Conservation (phyloP, 2,113 vertebrate genomes). For the Propithecus coquereli region DNA sequence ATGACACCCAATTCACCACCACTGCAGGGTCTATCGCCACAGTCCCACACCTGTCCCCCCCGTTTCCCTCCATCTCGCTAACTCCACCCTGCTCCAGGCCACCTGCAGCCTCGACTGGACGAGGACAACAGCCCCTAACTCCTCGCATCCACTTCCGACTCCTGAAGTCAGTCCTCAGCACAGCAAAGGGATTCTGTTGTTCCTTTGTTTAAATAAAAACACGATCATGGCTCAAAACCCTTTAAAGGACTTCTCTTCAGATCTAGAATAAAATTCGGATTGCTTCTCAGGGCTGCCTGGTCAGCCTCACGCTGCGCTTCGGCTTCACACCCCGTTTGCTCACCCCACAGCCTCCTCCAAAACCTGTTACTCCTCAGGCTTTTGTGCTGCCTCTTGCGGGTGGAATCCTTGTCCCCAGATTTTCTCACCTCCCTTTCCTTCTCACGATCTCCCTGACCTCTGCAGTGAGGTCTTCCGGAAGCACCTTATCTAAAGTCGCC, state of each 20-base stretch:
- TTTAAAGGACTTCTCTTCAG: neutral
- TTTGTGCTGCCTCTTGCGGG: neutral
- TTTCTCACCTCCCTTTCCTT: neutral
- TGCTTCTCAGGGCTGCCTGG: neutral
- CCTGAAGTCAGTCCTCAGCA: neutral
- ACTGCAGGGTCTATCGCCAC: neutral
- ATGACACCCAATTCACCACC: rapidly evolving
- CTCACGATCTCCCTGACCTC: neutral
- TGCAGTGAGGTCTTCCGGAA: neutral
- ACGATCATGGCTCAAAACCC: neutral
- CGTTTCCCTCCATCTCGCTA: neutral
- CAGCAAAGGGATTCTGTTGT: neutral
- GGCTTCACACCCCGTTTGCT: neutral
- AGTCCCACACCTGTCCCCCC: rapidly evolving
- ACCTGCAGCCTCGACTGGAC: neutral
- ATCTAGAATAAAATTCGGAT: neutral
- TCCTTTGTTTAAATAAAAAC: neutral
- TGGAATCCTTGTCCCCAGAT: neutral
- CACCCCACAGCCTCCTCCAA: rapidly evolving
- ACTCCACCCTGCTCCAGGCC: neutral
- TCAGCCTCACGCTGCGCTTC: rapidly evolving
- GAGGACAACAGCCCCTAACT: no score
- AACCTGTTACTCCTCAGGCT: neutral
- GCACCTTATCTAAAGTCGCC: rapidly evolving
- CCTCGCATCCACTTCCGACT: neutral